Evolutionary conservation across 1,140 invertebrate species (phyloP), one percentile per base, ranked within the genome.

Genomic region (Meloidogyne exigua): DNA sequence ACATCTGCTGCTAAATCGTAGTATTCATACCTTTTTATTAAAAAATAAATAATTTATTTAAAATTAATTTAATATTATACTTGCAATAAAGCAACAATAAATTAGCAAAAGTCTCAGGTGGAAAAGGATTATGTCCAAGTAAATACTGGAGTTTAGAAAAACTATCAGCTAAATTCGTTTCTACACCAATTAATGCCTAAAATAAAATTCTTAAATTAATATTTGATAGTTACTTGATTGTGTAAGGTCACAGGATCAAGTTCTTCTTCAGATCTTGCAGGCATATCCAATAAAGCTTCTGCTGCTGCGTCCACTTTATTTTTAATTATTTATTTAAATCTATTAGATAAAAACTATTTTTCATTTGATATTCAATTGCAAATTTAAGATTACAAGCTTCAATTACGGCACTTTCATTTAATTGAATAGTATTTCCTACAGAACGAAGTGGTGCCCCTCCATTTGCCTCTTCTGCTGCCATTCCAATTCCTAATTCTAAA

Each of bases 331-430:
- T 63, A 26, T n/a, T 25, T 28, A 10, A 28, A 10, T 11, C 10
- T n/a, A n/a, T n/a, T n/a, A n/a, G n/a, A n/a, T n/a, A n/a, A n/a
- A n/a, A 70, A 93, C 93, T 91, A 88, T 99, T 97, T 89, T 96
- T 96, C 26, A 95, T 90, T 87, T 97, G 93, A 89, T 95, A 98
- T 89, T 99, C 95, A 81, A 99, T 95, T 3, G 96, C 96, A 21
- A 95, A 95, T 90, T 98, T 98, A 0, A 99, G 90, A 89, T 99
- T 99, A 85, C 98, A 97, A 0, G 96, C 95, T 89, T 99, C 96
- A 18, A 98, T 94, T 2, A 99, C 89, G 42, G 95, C 95, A 25
- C 96, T 97, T 88, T 98, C 92, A 86, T 98, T 95, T 66, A 99
- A 90, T 0, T 93, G 94, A 49, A 96, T 89, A 2, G 95, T 96